These are phyloP conservation scores for Platyrinchus mystaceus DNA, from an alignment of 2,797 vertebrate species.

Conservation along the genomic window DNA sequence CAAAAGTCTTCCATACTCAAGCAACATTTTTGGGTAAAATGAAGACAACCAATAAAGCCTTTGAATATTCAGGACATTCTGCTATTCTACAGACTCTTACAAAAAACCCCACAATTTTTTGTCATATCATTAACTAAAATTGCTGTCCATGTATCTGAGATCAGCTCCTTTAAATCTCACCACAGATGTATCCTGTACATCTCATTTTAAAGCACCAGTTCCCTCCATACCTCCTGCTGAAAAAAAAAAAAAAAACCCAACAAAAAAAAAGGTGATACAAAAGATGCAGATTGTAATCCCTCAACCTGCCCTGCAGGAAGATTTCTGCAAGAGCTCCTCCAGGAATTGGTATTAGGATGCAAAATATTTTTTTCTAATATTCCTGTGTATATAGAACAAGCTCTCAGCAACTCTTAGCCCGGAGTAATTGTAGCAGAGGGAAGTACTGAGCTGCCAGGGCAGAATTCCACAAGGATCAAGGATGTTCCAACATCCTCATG, in stretches of 20 bases:
- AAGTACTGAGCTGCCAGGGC: background rate
- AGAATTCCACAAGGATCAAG: background rate
- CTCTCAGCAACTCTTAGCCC: background rate
- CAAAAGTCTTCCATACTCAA: background rate
- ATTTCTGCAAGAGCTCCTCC: background rate
- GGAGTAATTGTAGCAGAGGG: background rate
- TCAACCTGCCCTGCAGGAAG: background rate
- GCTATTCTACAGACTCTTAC: slow-evolving; percentile 6
- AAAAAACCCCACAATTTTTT: background rate
- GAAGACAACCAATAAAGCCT: slow-evolving; percentile 34
- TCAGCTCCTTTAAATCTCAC: background rate
- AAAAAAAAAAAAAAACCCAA: background rate
- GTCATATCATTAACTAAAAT: slow-evolving; percentile 1
- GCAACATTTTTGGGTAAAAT: slow-evolving; percentile 14
- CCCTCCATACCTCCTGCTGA: background rate
- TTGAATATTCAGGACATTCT: slow-evolving; percentile 65
- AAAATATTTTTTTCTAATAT: background rate
- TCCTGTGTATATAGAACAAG: background rate
- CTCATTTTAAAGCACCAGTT: background rate
- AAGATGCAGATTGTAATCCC: background rate
- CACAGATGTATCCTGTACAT: background rate
- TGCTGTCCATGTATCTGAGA: background rate
- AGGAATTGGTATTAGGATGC: background rate
- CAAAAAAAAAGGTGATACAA: background rate
- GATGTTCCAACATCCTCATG: background rate